These are phyloP conservation scores for Parnassius mnemosyne DNA, from an alignment of 2,888 invertebrate genomes.

Conservation along the genomic window DNA sequence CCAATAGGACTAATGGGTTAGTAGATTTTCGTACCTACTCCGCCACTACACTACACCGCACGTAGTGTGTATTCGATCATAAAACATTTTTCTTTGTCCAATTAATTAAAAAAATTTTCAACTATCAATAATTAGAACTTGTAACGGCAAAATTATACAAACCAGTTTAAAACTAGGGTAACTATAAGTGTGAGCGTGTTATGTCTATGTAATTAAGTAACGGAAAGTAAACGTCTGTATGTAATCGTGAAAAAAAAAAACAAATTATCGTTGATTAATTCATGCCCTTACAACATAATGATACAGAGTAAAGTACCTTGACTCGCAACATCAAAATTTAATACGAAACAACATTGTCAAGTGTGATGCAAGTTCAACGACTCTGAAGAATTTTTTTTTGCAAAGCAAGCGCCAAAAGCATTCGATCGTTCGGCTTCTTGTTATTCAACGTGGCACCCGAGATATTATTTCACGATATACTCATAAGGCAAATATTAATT, in stretches of 20 bases:
- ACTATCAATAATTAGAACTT: no score
- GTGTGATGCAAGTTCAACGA: slow-evolving; percentile 22
- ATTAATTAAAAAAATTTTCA: no score
- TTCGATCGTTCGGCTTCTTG: slow-evolving; percentile 8
- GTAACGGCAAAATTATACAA: no score
- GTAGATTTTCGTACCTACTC: no score
- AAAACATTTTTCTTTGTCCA: no score
- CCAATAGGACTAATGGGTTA: no score
- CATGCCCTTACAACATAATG: slow-evolving; percentile 6
- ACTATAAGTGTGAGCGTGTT: no score
- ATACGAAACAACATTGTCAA: slow-evolving; percentile 12
- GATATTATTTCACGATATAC: slow-evolving; percentile 7
- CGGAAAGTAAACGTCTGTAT: background rate
- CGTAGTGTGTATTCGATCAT: no score
- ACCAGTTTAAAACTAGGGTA: no score
- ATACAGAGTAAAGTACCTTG: background rate
- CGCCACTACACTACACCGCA: no score
- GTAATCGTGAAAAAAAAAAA: background rate
- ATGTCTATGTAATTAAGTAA: background rate
- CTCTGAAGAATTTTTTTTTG: slow-evolving; percentile 13
- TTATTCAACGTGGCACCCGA: slow-evolving; percentile 5
- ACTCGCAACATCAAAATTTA: slow-evolving; percentile 11
- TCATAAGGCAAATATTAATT: slow-evolving; percentile 20
- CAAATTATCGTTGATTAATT: background rate
- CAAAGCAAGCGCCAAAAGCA: slow-evolving; percentile 10